Conservation (phyloP, 2,888 invertebrate genomes). For the Zygothrica quintamaculata region DNA sequence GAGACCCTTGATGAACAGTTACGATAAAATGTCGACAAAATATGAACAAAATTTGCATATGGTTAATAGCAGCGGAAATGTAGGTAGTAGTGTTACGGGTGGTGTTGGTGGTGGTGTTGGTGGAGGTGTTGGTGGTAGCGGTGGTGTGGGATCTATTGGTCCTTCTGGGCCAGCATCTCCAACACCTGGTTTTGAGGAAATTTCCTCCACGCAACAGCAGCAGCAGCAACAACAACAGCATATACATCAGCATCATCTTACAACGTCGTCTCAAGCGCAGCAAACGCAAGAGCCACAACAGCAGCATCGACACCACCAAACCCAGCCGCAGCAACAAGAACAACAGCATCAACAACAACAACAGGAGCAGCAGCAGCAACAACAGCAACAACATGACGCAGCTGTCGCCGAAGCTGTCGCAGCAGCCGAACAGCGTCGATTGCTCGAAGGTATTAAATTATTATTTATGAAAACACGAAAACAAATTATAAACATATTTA, state of each 20-base stretch:
- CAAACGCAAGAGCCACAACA: conserved; percentile 63
- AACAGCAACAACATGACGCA: conserved; percentile 65
- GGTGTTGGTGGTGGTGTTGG: conserved; percentile 46
- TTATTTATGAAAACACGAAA: conserved; percentile 60
- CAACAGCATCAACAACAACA: conserved; percentile 63
- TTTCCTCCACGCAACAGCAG: conserved; percentile 46
- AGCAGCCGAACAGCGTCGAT: conserved; percentile 84
- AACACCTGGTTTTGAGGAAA: conserved; percentile 79
- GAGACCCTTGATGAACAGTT: conserved; percentile 84
- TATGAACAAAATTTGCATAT: conserved; percentile 80
- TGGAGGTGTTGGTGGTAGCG: conserved; percentile 35
- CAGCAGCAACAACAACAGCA: conserved; percentile 54
- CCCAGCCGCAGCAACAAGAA: conserved; percentile 62
- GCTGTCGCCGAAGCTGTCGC: conserved; percentile 78
- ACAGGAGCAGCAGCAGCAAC: conserved; percentile 64
- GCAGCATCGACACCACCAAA: conserved; percentile 55
- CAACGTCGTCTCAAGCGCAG: conserved; percentile 58
- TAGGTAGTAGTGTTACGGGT: conserved; percentile 40
- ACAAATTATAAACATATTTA: conserved; percentile 51
- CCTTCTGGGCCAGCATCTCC: conserved; percentile 82
- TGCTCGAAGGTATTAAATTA: conserved; percentile 84
- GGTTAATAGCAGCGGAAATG: conserved; percentile 47
- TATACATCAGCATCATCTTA: conserved; percentile 65
- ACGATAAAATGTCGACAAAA: conserved; percentile 82
- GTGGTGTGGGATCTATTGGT: conserved; percentile 50